These are phyloP conservation scores for Euphonia xanthogaster DNA, from an alignment of 2,797 vertebrate genomes.

Conservation along the genomic window DNA sequence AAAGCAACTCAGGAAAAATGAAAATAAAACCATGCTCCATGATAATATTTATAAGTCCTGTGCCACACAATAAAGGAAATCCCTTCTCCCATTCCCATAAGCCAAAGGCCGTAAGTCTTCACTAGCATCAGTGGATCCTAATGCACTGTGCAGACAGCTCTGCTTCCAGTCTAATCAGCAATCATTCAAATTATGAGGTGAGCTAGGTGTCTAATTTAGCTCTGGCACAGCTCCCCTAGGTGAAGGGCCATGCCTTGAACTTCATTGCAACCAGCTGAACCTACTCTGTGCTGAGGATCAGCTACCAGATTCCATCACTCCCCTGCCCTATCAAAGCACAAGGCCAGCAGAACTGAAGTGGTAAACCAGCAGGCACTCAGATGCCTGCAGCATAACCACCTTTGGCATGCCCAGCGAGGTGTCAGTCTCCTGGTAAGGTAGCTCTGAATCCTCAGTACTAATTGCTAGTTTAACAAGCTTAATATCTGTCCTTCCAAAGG, in stretches of 20 bases:
- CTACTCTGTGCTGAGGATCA: neutral
- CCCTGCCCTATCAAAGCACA: neutral
- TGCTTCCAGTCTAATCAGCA: neutral
- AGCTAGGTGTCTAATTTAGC: neutral
- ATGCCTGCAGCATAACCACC: neutral
- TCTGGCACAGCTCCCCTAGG: neutral
- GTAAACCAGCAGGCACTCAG: neutral
- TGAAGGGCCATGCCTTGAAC: neutral
- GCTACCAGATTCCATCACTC: neutral
- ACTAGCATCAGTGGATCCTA: neutral
- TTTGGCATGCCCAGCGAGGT: rapidly evolving
- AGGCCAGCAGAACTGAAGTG: neutral
- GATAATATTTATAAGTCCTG: neutral
- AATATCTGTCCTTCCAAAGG: neutral
- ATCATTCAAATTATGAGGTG: neutral
- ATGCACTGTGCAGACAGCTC: neutral
- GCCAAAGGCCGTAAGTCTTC: neutral
- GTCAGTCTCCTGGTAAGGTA: neutral
- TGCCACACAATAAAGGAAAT: neutral
- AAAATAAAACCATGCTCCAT: neutral
- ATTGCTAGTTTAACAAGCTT: neutral
- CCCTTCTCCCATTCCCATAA: neutral
- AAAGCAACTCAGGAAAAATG: neutral
- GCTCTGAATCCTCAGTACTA: neutral
- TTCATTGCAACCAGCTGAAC: neutral